Percentiles rank a stretch among this genome's conserved stretches.
Conservation (phyloP, 2,888 invertebrate species). For the Lepidochrysops patricia region DNA sequence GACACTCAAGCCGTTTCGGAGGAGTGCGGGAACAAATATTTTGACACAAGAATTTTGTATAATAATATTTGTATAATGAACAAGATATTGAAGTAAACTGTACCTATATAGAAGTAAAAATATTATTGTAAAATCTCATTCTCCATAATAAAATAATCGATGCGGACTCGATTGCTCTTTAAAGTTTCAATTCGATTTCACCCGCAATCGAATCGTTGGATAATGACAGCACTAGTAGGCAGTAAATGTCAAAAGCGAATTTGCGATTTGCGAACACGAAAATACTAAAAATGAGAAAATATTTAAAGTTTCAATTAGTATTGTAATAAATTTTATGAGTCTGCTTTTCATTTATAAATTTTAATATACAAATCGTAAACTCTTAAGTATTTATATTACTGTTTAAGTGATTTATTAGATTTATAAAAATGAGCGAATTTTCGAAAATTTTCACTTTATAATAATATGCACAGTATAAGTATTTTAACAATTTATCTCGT, state of each 20-base stretch:
- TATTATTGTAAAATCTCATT: too few relatives aligned
- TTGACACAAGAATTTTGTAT: too few relatives aligned
- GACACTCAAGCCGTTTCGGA: too few relatives aligned
- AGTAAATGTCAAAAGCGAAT: conserved; percentile 63
- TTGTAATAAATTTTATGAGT: conserved; percentile 41
- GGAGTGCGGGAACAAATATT: too few relatives aligned
- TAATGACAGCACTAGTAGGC: conserved; percentile 28
- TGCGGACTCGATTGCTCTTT: too few relatives aligned
- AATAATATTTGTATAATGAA: too few relatives aligned
- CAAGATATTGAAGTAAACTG: too few relatives aligned
- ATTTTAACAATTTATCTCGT: conserved; percentile 37
- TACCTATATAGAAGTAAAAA: too few relatives aligned
- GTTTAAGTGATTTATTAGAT: conserved; percentile 32
- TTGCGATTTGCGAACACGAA: conserved; percentile 55
- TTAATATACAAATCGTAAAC: conserved; percentile 31
- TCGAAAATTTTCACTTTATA: conserved; percentile 45
- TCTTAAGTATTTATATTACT: conserved; percentile 32
- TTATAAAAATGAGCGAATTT: conserved; percentile 42
- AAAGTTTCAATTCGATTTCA: not conserved
- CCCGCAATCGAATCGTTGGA: not conserved
- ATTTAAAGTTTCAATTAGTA: conserved; percentile 35
- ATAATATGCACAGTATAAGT: conserved; percentile 45
- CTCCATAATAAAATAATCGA: too few relatives aligned
- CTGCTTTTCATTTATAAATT: conserved; percentile 35
- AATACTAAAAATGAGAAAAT: conserved; percentile 29